Evolutionary conservation across 2,797 vertebrate genomes (phyloP), one percentile per base, ranked within the genome.

Genomic region (Ara ararauna): DNA sequence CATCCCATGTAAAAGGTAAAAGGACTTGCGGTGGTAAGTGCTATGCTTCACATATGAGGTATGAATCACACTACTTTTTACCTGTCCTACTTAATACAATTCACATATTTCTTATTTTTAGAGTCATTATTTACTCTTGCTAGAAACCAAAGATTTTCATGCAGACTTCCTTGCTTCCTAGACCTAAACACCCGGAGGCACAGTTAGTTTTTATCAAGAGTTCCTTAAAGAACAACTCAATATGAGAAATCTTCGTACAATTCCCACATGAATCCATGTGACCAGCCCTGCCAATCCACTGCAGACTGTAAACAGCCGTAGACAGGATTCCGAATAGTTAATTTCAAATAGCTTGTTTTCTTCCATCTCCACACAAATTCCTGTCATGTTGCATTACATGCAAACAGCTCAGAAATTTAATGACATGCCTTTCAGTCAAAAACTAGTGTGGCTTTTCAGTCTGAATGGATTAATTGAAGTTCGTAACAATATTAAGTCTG

Each of bases 371-470:
- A 1, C 65, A 83, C 68, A 85, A 87, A 85, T 68, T 92, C 34
- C 78, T 89, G 75, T 92, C 78, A 62, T 80, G 61, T 75, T 92
- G 56, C 48, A 65, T 94, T 93, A 80, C 58, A 80, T 87, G 58
- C 83, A 94, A 96, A 95, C 81, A 96, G 74, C 45, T 65, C 61
- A 83, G 90, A 91, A 96, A 65, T 45, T 65, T 93, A 91, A 95
- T 79, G 70, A 70, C 44, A 68, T 91, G 81, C 65, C 92, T 85
- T 90, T 96, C 84, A 89, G 92, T 92, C 78, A 91, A 91, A 94
- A 91, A 74, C 42, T 80, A 73, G 27, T 74, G 62, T 65, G 79
- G 68, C 53, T 95, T 85, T 96, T 89, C 87, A 80, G 58, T 74
- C 56, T 87, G 36, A 85, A 68, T 38, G 45, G 48, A 93, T 87